Conservation (phyloP, 2,113 vertebrate genomes). For the Notiomystis cincta region DNA sequence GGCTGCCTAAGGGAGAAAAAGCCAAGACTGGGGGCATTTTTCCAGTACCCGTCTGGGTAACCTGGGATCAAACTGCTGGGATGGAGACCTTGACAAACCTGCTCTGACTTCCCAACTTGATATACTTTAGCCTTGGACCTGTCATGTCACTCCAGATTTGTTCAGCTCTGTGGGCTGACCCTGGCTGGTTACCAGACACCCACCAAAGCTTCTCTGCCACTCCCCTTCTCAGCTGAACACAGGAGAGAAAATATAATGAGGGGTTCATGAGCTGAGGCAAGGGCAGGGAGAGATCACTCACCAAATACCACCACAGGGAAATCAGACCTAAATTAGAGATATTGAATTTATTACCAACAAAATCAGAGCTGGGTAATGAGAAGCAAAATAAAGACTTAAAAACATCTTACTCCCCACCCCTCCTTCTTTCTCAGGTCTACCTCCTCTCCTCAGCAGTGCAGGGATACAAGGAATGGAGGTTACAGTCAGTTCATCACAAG, state of each 20-base stretch:
- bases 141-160: neutral
- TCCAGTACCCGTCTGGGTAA: neutral
- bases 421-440: neutral
- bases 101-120: neutral
- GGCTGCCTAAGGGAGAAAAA: neutral
- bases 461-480: neutral
- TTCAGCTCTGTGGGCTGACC: neutral
- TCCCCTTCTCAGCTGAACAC: neutral
- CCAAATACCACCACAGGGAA: neutral
- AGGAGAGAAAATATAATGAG: neutral
- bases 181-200: neutral
- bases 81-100: neutral
- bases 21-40: neutral
- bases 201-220: neutral
- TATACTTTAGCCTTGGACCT: neutral
- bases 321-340: neutral
- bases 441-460: neutral
- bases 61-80: neutral
- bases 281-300: neutral
- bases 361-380: neutral
- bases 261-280: neutral
- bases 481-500: neutral
- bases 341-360: neutral
- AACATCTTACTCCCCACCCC: neutral
- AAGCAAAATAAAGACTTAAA: neutral